Conservation (phyloP, 2,888 invertebrate genomes). For the Scaptomyza reducta region DNA sequence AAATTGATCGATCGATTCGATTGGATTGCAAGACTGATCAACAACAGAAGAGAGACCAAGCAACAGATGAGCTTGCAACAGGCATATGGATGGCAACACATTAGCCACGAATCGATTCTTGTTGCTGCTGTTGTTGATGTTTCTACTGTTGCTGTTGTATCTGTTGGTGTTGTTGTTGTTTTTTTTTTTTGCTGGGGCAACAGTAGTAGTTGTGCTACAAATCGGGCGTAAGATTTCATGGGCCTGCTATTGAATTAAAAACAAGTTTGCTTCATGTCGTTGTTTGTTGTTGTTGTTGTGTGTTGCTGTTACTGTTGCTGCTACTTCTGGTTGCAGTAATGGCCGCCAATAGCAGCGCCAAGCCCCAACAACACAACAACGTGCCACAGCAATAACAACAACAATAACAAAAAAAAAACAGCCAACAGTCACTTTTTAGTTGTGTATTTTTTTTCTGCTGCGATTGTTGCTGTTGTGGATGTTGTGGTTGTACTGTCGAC, state of each 20-base stretch:
- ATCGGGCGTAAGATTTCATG: constrained; percentile 82
- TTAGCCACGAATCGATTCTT: constrained; percentile 26
- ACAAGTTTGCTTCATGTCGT: constrained; percentile 66
- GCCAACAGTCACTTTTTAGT: constrained; percentile 64
- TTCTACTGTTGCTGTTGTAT: constrained; percentile 17
- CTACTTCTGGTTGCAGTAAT: constrained; percentile 71
- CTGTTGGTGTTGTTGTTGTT: constrained; percentile 34
- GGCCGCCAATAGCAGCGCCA: constrained; percentile 58
- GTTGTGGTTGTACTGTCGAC: constrained; percentile 60
- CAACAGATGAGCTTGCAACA: constrained; percentile 37
- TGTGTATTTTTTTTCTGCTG: constrained; percentile 28
- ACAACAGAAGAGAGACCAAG: neutral
- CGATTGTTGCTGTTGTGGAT: constrained; percentile 19
- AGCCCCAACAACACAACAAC: constrained; percentile 50
- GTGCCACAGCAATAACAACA: constrained; percentile 52
- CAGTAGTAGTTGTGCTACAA: constrained; percentile 81
- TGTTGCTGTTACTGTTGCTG: constrained; percentile 34
- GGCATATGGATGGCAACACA: constrained; percentile 24
- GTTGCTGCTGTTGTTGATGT: constrained; percentile 13
- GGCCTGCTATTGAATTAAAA: constrained; percentile 81
- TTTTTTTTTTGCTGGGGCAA: constrained; percentile 57
- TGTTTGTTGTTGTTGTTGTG: constrained; percentile 34
- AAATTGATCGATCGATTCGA: constrained; percentile 17
- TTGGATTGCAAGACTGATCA: constrained; percentile 25
- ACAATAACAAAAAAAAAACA: constrained; percentile 45